phyloP scores from a whole-genome alignment of 1,140 invertebrate species.

The Conus ventricosus region DNA sequence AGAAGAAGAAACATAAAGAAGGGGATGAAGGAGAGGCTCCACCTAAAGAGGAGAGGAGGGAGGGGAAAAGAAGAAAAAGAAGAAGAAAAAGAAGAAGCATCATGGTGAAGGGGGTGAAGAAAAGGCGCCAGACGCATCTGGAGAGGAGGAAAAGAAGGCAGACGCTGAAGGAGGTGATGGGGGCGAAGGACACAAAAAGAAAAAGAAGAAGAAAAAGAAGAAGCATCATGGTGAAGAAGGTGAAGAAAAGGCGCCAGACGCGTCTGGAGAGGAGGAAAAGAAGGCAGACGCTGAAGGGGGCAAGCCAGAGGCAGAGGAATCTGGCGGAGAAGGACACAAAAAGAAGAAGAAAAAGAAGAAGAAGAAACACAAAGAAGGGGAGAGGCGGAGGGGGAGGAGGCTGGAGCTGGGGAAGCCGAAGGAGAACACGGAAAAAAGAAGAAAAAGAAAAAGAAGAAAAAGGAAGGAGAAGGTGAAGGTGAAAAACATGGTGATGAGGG shows the following conservation, averaged over 20 bases:
- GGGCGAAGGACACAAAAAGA: neutral
- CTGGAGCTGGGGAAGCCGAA: too few species aligned
- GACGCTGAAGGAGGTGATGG: neutral
- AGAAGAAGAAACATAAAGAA: too few species aligned
- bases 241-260: neutral
- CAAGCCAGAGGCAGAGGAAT: conserved; percentile 42
- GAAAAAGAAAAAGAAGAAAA: neutral
- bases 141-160: neutral
- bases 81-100: neutral
- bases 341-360: conserved; percentile 31
- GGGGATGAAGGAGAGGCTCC: neutral
- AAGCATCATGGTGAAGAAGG: neutral
- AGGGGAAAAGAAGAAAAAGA: neutral
- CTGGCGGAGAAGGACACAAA: conserved; percentile 32
- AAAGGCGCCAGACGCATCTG: neutral
- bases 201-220: neutral
- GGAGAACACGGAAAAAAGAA: too few species aligned
- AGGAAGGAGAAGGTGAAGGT: neutral
- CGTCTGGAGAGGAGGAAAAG: conserved; percentile 14
- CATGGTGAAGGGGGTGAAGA: neutral
- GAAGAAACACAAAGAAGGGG: conserved; percentile 32
- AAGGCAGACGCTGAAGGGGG: conserved; percentile 41
- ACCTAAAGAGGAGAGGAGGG: neutral
- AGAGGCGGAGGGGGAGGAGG: too few species aligned
- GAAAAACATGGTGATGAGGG: neutral